A percentile compares a stretch with the other conserved stretches of the same genome.
These are phyloP conservation scores for Contarinia nasturtii DNA, from an alignment of 1,140 invertebrate species.

Conservation along the genomic window DNA sequence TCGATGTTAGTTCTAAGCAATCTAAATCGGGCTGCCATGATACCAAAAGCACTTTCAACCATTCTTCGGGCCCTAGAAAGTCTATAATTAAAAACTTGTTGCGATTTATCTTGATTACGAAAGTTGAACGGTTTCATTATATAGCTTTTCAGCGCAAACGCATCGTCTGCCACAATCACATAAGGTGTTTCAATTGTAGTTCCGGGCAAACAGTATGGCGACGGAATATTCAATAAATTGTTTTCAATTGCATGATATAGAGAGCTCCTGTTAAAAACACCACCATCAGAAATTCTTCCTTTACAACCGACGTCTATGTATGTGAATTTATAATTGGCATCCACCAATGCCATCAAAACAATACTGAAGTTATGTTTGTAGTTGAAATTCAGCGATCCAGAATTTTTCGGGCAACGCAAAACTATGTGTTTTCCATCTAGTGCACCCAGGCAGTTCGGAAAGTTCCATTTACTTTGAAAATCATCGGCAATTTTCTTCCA, in stretches of 20 bases:
- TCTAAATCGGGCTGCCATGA: constrained; percentile 18
- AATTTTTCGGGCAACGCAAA: constrained; percentile 4
- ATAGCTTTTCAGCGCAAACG: constrained; percentile 20
- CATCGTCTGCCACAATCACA: constrained; percentile 25
- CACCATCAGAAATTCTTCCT: constrained; percentile 17
- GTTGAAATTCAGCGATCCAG: constrained; percentile 8
- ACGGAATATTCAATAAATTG: constrained; percentile 9
- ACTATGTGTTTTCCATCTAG: constrained; percentile 8
- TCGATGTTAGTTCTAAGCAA: constrained; percentile 16
- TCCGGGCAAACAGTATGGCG: constrained; percentile 8
- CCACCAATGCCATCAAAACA: constrained; percentile 7
- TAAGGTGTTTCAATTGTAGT: constrained; percentile 8
- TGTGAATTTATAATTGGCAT: constrained; percentile 9
- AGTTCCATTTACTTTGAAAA: constrained; percentile 7
- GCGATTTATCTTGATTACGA: constrained; percentile 5
- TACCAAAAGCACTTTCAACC: constrained; percentile 27
- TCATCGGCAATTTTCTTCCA: constrained; percentile 5
- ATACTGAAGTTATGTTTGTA: constrained; percentile 7
- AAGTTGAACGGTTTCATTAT: constrained; percentile 16
- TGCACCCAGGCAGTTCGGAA: constrained; percentile 8
- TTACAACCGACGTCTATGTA: constrained; percentile 16
- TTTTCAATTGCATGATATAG: constrained; percentile 7
- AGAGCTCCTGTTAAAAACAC: constrained; percentile 9
- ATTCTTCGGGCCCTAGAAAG: constrained; percentile 15
- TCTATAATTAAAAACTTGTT: constrained; percentile 23